Base-by-base conservation (phyloP, 2,888 invertebrate species). In the Eupeodes latifasciatus region DNA sequence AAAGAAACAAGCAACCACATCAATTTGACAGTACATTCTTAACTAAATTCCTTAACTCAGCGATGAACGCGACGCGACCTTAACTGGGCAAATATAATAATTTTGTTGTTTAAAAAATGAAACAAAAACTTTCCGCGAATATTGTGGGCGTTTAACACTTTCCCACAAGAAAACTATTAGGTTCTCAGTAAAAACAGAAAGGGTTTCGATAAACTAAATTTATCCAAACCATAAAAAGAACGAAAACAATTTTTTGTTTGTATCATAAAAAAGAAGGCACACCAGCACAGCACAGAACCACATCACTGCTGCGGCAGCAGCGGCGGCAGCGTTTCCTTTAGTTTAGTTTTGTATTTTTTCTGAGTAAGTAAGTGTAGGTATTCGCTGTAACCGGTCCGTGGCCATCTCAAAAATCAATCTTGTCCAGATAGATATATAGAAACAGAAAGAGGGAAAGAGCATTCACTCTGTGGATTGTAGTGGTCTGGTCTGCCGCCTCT, bases 71-170 rank as follows among this genome's bases (percentile, higher is more conserved):
- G 12, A 66, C 47, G n/a, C n/a, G 62, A 71, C 71, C 55, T 36
- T 40, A 40, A 71, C 55, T 40, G 71, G 71, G 53, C 69, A 59
- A 59, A 59, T 14, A 69, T 34, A 5, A 7, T 40, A 40, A 12
- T 53, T 49, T n/a, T n/a, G 12, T 49, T 34, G 59, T 47, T 6
- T 4, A 27, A 2, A 40, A 75, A 85, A 83, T 66, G 79, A 85
- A 79, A 83, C 77, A 91, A 90, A 90, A 91, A 89, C 86, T 90
- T 90, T 90, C 89, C 89, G 66, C 81, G 69, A 85, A 86, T 62
- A 81, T 85, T 88, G 93, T 93, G 93, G 93, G 93, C 93, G 93
- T 93, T 92, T 91, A 91, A 93, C 92, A 92, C 92, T 92, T 92
- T 93, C 91, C 91, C 92, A 92, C 92, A 92, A 89, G 86, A 85